Evolutionary conservation across 2,797 vertebrate species (phyloP).

Genomic region (Loriculus beryllinus): DNA sequence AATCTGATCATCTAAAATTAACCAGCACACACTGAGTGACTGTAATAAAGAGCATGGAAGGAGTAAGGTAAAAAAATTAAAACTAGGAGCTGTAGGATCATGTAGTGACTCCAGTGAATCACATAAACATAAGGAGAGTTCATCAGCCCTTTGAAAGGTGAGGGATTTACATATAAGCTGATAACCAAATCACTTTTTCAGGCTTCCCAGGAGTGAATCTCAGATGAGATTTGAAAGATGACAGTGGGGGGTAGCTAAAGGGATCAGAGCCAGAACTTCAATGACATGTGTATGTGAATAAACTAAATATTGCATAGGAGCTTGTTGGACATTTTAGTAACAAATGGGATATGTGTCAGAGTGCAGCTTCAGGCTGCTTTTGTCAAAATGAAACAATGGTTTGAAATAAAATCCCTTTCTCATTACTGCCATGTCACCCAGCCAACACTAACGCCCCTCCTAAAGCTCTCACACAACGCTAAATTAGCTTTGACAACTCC

Average conservation of each 20-base stretch:
- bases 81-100: accelerated
- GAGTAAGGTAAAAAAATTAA: not conserved
- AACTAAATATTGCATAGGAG: not conserved
- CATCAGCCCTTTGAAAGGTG: not conserved
- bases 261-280: not conserved
- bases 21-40: not conserved
- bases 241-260: not conserved
- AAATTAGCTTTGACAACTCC: not conserved
- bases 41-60: not conserved
- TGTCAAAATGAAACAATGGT: not conserved
- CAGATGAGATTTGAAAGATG: not conserved
- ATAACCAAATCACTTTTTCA: not conserved
- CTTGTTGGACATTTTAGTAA: not conserved
- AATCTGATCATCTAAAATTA: not conserved
- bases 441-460: not conserved
- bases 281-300: not conserved
- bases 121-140: not conserved
- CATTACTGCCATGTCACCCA: accelerated
- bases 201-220: not conserved
- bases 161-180: not conserved
- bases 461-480: accelerated
- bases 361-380: not conserved
- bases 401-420: not conserved
- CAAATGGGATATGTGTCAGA: not conserved
- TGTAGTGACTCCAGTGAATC: not conserved